Evolutionary conservation across 2,113 vertebrate genomes (phyloP).

Genomic region (Heptranchias perlo): DNA sequence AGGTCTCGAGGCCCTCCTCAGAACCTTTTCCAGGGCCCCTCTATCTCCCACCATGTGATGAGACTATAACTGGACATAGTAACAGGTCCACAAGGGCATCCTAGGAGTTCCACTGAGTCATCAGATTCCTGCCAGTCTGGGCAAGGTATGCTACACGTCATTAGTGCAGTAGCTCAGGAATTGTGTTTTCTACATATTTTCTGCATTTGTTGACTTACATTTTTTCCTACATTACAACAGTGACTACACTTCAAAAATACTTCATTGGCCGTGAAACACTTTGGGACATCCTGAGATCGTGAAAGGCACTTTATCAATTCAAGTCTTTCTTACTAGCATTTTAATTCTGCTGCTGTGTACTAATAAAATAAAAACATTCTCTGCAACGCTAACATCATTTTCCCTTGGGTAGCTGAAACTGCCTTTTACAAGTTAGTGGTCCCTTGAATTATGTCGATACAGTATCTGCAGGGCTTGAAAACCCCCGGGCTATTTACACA

Average conservation of each 20-base stretch:
- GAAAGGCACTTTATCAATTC: too few relatives aligned
- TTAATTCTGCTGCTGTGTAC: background rate
- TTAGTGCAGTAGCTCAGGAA: too few relatives aligned
- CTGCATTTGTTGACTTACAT: background rate
- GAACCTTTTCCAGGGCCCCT: too few relatives aligned
- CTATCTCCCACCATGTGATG: too few relatives aligned
- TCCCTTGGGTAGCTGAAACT: background rate
- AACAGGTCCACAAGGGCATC: too few relatives aligned
- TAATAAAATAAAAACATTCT: background rate
- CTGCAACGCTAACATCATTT: background rate
- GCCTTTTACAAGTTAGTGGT: background rate
- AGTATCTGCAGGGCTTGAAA: background rate
- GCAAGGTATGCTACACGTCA: too few relatives aligned
- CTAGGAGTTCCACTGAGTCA: too few relatives aligned
- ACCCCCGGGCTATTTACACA: background rate
- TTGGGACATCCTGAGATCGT: too few relatives aligned
- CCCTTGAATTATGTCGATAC: background rate
- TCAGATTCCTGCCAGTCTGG: too few relatives aligned
- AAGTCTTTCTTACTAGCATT: too few relatives aligned
- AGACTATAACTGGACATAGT: too few relatives aligned
- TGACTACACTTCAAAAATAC: background rate
- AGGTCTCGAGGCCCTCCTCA: too few relatives aligned
- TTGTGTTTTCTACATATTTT: background rate
- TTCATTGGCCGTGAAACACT: background rate
- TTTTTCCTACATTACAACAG: background rate